Evolutionary conservation across 2,113 vertebrate species (phyloP).

Genomic region (Dryoscopus gambensis): DNA sequence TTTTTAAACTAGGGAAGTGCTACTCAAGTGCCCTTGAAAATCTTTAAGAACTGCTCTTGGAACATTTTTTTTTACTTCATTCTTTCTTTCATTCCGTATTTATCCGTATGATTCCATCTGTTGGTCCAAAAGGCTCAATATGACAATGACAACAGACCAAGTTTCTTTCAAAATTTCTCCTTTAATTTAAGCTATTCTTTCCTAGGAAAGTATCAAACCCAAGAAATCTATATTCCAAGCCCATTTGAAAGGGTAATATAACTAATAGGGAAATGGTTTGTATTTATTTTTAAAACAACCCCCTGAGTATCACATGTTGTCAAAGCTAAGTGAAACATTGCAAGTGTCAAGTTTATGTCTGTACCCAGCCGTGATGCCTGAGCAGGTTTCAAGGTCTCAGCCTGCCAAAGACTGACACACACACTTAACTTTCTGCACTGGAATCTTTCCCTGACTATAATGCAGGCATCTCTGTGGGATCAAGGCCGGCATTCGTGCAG

Average conservation of each 20-base stretch:
- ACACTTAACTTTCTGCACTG: neutral
- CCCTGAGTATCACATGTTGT: neutral
- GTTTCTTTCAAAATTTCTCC: neutral
- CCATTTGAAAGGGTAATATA: neutral
- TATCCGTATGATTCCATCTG: neutral
- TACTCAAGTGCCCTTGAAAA: neutral
- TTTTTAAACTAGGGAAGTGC: neutral
- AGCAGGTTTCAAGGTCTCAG: slow-evolving; percentile 23
- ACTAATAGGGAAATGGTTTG: neutral
- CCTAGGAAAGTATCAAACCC: neutral
- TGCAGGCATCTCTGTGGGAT: neutral
- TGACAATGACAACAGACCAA: neutral
- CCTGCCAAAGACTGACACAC: neutral
- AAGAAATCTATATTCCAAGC: neutral
- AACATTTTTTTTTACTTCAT: neutral
- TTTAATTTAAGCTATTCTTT: neutral
- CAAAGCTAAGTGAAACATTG: neutral
- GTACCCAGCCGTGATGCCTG: neutral
- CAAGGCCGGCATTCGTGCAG: neutral
- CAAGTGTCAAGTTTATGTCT: slow-evolving; percentile 20
- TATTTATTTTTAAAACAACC: slow-evolving; percentile 1
- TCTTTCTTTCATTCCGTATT: neutral
- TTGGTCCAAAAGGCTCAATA: neutral
- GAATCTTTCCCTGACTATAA: neutral
- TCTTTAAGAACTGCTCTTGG: neutral